Evolutionary conservation across 2,888 invertebrate species (phyloP).

Genomic region (Campoletis raptor): DNA sequence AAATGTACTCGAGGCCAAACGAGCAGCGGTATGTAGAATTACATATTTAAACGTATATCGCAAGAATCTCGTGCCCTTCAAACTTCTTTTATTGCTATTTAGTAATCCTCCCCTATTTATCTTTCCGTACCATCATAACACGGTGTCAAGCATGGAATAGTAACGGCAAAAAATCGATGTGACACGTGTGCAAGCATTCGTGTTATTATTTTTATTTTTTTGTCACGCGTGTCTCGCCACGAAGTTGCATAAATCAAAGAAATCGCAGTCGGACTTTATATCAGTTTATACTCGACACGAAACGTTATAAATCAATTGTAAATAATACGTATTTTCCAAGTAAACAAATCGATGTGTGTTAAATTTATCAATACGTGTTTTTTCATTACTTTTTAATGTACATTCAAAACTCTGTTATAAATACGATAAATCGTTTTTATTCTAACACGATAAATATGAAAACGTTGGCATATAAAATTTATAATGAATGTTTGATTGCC

Average conservation of each 20-base stretch:
- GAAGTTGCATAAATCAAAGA: background rate
- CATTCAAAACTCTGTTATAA: background rate
- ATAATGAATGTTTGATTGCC: background rate
- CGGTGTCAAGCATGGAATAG: background rate
- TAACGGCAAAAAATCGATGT: background rate
- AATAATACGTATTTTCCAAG: conserved; percentile 4
- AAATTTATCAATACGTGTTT: background rate
- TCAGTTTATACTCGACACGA: background rate
- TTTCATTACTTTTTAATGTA: background rate
- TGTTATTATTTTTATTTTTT: background rate
- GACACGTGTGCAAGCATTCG: conserved; percentile 1
- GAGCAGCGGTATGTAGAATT: conserved; percentile 53
- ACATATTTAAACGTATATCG: background rate
- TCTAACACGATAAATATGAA: background rate
- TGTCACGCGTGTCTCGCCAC: background rate
- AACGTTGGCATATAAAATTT: background rate
- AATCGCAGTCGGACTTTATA: background rate
- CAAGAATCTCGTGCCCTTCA: background rate
- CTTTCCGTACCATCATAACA: background rate
- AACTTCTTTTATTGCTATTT: background rate
- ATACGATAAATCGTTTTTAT: background rate
- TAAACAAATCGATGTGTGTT: background rate
- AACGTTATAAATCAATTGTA: conserved; percentile 1
- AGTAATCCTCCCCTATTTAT: background rate
- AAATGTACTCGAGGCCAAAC: conserved; percentile 65